Evolutionary conservation across 92 coral and sea anemone species (phyloP).

Genomic region (Anthopleura xanthogrammica): DNA sequence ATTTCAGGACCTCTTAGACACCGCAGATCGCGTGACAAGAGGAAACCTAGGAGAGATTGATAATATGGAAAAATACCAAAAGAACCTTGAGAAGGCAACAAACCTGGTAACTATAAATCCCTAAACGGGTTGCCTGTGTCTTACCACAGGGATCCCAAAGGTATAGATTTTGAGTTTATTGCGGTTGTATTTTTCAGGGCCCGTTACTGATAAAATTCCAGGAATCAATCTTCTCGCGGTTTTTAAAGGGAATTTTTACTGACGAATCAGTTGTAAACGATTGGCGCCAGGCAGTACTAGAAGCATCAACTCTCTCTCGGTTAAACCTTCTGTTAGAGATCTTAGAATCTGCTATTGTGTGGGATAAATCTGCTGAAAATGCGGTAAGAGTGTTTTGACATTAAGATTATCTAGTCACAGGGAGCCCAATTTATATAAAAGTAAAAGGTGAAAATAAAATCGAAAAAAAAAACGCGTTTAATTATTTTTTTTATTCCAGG

Average conservation of each 20-base stretch:
- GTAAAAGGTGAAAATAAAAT: too few species aligned
- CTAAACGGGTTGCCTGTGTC: not conserved
- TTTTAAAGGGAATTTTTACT: slow-evolving; percentile 44
- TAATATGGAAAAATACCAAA: slow-evolving; percentile 41
- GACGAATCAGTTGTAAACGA: slow-evolving; percentile 23
- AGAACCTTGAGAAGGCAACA: slow-evolving; percentile 31
- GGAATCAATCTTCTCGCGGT: slow-evolving; percentile 59
- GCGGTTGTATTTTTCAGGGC: slow-evolving; percentile 26
- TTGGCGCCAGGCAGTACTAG: slow-evolving; percentile 69
- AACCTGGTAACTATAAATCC: slow-evolving; percentile 13
- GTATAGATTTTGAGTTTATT: not conserved
- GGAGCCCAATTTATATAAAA: too few species aligned
- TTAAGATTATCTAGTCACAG: not conserved
- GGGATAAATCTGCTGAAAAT: slow-evolving; percentile 81
- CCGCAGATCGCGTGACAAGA: slow-evolving; percentile 48
- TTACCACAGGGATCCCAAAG: slow-evolving; percentile 2
- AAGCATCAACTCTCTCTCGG: slow-evolving; percentile 75
- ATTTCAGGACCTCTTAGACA: slow-evolving; percentile 50
- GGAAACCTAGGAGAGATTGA: slow-evolving; percentile 53
- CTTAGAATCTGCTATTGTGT: slow-evolving; percentile 72
- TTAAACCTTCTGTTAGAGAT: slow-evolving; percentile 69
- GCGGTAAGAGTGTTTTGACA: slow-evolving; percentile 43
- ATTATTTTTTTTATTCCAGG: too few species aligned
- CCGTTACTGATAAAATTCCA: slow-evolving; percentile 39
- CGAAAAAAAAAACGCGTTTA: too few species aligned